These are phyloP conservation scores for Troilus luridus DNA, from an alignment of 2,888 invertebrate species.

Conservation along the genomic window DNA sequence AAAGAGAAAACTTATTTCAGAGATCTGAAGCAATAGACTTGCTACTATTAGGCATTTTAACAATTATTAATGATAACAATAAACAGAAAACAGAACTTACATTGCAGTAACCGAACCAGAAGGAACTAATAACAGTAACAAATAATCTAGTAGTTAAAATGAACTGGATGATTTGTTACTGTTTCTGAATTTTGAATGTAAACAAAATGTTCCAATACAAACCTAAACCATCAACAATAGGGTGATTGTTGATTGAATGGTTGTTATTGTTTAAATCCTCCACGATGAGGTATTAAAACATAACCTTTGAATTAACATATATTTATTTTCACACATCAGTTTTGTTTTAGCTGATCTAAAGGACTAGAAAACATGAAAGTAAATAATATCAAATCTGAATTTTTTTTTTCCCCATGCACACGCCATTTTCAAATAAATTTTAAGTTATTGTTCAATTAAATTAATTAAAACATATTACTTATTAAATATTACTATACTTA, in stretches of 20 bases:
- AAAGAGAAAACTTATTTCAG: too few species aligned
- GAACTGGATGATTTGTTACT: background rate
- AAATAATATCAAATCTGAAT: background rate
- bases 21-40: too few species aligned
- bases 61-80: too few species aligned
- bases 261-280: background rate
- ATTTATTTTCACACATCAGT: background rate
- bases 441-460: too few species aligned
- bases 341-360: background rate
- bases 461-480: too few species aligned
- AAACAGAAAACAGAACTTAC: background rate
- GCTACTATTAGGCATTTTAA: too few species aligned
- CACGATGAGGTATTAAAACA: background rate
- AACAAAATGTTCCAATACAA: background rate
- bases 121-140: background rate
- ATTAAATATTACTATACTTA: too few species aligned
- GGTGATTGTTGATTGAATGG: background rate
- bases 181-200: background rate
- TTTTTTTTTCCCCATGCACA: background rate
- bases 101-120: background rate
- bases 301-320: background rate
- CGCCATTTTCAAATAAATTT: too few species aligned
- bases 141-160: background rate
- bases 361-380: too few species aligned
- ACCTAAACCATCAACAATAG: background rate